phyloP scores from a whole-genome alignment of 2,888 invertebrate species.

The Thymelicus lineola region DNA sequence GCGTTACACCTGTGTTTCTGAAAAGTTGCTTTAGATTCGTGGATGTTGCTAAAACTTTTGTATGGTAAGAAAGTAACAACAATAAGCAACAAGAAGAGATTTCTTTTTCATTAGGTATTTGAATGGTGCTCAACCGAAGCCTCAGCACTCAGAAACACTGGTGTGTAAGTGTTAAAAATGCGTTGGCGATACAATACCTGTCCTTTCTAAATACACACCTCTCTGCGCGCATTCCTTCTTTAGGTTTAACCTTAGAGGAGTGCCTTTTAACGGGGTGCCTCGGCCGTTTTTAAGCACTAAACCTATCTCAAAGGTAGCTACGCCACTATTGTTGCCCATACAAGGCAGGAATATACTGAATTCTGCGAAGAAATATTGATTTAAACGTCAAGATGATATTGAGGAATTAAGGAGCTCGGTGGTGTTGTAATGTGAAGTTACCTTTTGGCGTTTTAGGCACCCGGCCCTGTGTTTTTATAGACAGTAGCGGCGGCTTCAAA shows the following conservation, averaged over 20 bases:
- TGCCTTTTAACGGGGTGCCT: conserved; percentile 92
- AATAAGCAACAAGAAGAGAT: too few relatives aligned
- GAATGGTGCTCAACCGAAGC: conserved; percentile 33
- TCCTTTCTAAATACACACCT: conserved; percentile 91
- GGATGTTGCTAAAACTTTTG: background rate
- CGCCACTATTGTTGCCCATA: conserved; percentile 94
- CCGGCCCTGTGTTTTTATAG: conserved; percentile 93
- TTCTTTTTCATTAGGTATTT: too few relatives aligned
- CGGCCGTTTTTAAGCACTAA: conserved; percentile 92
- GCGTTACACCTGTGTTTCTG: conserved; percentile 67
- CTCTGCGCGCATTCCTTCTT: conserved; percentile 97
- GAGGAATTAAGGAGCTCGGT: too few relatives aligned
- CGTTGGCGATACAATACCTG: conserved; percentile 86
- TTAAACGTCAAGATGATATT: background rate
- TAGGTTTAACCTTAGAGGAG: conserved; percentile 93
- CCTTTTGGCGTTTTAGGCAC: conserved; percentile 95
- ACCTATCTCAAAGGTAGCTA: conserved; percentile 94
- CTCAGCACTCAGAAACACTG: conserved; percentile 61
- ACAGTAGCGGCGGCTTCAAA: conserved; percentile 93
- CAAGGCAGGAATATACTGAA: conserved; percentile 96
- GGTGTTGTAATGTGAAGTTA: conserved; percentile 58
- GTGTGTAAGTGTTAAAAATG: conserved; percentile 83
- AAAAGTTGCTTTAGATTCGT: conserved; percentile 45
- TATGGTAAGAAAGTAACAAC: background rate
- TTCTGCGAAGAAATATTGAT: conserved; percentile 82